phyloP scores from a whole-genome alignment of 2,113 vertebrate species.

The Hemiprocne comata region DNA sequence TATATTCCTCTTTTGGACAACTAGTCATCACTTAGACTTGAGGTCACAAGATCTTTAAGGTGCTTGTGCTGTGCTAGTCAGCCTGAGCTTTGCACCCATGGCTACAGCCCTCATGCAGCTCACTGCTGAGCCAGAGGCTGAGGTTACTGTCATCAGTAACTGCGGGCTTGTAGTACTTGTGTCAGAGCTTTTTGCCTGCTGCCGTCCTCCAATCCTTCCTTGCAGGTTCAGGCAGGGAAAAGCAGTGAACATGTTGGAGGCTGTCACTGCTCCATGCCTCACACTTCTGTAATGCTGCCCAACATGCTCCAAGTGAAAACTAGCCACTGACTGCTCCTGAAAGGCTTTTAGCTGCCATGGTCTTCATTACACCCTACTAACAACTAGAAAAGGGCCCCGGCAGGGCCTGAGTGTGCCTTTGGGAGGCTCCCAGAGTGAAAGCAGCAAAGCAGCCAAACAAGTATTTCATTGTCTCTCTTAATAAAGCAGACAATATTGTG shows the following conservation, averaged over 20 bases:
- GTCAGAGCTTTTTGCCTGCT: background rate
- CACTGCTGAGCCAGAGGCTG: background rate
- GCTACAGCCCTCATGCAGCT: accelerated
- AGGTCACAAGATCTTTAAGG: background rate
- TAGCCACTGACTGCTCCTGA: background rate
- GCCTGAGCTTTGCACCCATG: accelerated
- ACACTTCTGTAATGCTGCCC: accelerated
- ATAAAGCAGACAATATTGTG: background rate
- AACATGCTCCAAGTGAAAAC: background rate
- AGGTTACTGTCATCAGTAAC: background rate
- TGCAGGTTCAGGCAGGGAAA: slow-evolving; percentile 35
- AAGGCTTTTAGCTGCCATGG: background rate
- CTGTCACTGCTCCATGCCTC: background rate
- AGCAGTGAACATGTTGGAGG: background rate
- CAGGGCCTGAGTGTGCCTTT: accelerated
- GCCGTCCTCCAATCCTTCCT: background rate
- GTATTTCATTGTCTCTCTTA: background rate
- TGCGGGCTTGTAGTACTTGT: accelerated
- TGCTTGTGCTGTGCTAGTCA: background rate
- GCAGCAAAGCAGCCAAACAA: background rate
- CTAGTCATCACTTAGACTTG: background rate
- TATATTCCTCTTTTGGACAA: background rate
- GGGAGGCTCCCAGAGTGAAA: background rate
- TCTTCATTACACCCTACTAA: background rate
- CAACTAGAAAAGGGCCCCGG: background rate